A percentile compares a stretch with the other conserved stretches of the same genome.
Evolutionary conservation across 2,888 invertebrate genomes (phyloP).

Genomic region (Ennomos fuscantarius): DNA sequence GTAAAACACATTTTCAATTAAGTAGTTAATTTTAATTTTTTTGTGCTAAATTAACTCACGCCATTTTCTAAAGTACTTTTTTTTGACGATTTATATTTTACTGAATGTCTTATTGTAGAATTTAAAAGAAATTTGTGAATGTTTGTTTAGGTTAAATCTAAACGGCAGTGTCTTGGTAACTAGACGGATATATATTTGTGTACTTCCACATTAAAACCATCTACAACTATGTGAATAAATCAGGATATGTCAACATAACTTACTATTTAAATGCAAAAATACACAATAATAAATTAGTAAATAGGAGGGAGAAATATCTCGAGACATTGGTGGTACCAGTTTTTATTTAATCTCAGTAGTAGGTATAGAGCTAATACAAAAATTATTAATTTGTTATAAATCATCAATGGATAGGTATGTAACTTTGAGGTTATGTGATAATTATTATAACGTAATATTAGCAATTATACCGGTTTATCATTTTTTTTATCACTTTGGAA

Average conservation of each 20-base stretch:
- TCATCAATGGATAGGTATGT: background rate
- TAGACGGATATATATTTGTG: slow-evolving; percentile 12
- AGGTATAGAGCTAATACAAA: too few species aligned
- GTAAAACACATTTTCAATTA: too few species aligned
- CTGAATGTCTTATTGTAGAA: too few species aligned
- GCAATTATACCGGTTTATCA: too few species aligned
- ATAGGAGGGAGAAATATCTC: background rate
- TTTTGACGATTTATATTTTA: too few species aligned
- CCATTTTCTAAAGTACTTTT: too few species aligned
- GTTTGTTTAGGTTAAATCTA: background rate
- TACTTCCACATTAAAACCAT: slow-evolving; percentile 1
- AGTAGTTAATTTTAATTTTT: too few species aligned
- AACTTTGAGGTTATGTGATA: background rate
- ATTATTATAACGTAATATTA: background rate
- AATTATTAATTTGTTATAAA: too few species aligned
- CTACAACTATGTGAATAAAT: slow-evolving; percentile 14
- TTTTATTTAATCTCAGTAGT: too few species aligned
- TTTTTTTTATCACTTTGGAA: too few species aligned
- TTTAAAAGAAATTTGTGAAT: background rate
- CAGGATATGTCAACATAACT: slow-evolving; percentile 1
- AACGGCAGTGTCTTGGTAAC: slow-evolving; percentile 19
- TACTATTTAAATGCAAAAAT: slow-evolving; percentile 23
- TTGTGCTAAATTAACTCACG: too few species aligned
- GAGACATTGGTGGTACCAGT: slow-evolving; percentile 11
- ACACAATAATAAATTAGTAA: slow-evolving; percentile 12